Evolutionary conservation across 1,140 invertebrate species (phyloP), one percentile per base, ranked within the genome.

Genomic region (Ostrea denselamellosa): DNA sequence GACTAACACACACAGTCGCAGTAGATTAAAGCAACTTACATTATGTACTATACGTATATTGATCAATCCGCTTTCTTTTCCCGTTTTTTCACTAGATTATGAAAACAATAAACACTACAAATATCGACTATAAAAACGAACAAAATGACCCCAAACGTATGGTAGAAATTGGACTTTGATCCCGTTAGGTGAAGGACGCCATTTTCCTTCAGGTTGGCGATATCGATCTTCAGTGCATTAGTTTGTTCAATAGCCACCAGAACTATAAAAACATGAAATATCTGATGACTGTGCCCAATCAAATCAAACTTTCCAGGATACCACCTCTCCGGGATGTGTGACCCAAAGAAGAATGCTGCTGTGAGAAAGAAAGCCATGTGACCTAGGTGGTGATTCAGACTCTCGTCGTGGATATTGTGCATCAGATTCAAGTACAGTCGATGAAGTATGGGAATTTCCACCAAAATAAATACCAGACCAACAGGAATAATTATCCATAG

Each of bases 231-330:
- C 2, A 85, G 9, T 14, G 53, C 83, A 14, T 85, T 51, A 34
- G 53, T 34, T n/a, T 95, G 94, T 28, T 92, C 82, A 77, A 92
- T 86, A 34, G 93, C 93, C 2, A 92, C 92, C n/a, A 92, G 53
- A 34, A 93, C 91, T 9, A 92, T 92, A 51, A 92, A 88, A 53
- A 95, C 88, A 86, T 95, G 95, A 58, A 95, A 93, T 12, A 94
- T 87, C 77, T 95, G 94, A 89, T 95, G 95, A 65, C 94, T 94
- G 85, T 95, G 94, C 9, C 95, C 95, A 9, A 95, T 71, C 83
- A 93, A 91, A 85, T 95, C 95, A 91, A 95, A 95, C 56, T 89
- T 90, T 22, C 95, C 95, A 1, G 95, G 95, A 19, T 90, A 93
- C 25, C 93, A 88, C 58, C 93, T 90, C 87, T 95, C 95, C 0